Evolutionary conservation across 2,888 invertebrate species (phyloP), one percentile per base, ranked within the genome.

Genomic region (Conus canariensis): DNA sequence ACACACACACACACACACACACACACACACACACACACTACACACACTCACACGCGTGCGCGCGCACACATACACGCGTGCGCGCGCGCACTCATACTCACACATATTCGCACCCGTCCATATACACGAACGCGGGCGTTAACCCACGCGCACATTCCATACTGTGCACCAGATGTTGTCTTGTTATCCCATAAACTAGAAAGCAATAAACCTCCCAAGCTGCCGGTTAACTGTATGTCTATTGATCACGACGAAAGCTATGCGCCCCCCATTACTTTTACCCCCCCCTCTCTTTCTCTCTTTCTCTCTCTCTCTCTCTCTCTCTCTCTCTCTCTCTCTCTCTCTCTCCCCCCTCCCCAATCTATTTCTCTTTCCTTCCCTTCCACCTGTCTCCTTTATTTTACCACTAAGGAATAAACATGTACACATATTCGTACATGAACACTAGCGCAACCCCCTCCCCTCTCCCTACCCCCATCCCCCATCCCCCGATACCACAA

Each of bases 301-400:
- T 88, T 58, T 88, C 59, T 88, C 88, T 88, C 82, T 88, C 88
- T 82, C 88, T 88, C 88, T 83, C 60, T 88, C 83, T 64, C 60
- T 82, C 64, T 83, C 83, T 83, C 88, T 80, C 82, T 83, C 88
- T 82, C 88, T 88, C 88, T 88, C 88, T 88, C 64, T 83, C 88
- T 83, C 82, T 83, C 25, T 82, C 56, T 82, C 64, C 22, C 1
- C 45, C 56, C 14, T 58, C 83, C 56, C 16, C 58, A 19, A 6
- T 83, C 82, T 82, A 9, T 67, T 56, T 82, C 67, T 64, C 45
- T 88, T 1, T 7, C 64, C 16, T 16, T 64, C 64, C 16, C 64
- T 64, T 3, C 16, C 64, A 14, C 64, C 64, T 64, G 12, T 64
- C 64, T 64, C 64, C 16, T 16, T 64, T 16, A 14, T 16, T 64